Evolutionary conservation across 2,113 vertebrate species (phyloP).

Genomic region (Lepisosteus oculatus): DNA sequence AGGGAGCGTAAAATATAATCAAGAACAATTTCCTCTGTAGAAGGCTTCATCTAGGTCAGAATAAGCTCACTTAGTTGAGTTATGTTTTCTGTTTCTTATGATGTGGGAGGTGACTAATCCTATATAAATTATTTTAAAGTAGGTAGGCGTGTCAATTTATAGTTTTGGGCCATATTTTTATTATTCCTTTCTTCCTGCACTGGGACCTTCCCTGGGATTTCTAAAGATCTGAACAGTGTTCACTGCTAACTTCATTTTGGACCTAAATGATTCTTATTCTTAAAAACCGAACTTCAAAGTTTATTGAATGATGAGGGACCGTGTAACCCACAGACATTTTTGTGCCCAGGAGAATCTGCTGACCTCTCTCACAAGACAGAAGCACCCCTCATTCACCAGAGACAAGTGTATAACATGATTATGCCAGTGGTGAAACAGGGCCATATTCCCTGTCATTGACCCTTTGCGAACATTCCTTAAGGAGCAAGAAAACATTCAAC

Average conservation of each 20-base stretch:
- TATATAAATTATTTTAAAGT: background rate
- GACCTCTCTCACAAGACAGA: conserved; percentile 26
- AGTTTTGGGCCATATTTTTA: background rate
- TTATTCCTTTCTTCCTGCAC: background rate
- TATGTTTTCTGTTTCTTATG: no score
- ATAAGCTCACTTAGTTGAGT: no score
- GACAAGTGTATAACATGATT: conserved; percentile 36
- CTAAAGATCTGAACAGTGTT: conserved; percentile 13
- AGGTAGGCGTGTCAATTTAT: background rate
- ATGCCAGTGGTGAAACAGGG: conserved; percentile 21
- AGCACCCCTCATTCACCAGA: conserved; percentile 22
- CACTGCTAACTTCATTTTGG: conserved; percentile 27
- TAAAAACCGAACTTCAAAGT: conserved; percentile 33
- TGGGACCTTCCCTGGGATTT: background rate
- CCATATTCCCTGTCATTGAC: conserved; percentile 28
- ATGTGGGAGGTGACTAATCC: no score
- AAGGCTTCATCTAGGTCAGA: no score
- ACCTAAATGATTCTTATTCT: conserved; percentile 24
- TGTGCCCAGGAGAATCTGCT: conserved; percentile 18
- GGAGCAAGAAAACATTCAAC: conserved; percentile 10
- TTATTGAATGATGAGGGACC: conserved; percentile 31
- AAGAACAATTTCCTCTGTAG: no score
- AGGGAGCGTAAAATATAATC: no score
- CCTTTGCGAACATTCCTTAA: conserved; percentile 12
- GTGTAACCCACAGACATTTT: conserved; percentile 21